phyloP scores from a whole-genome alignment of 2,797 vertebrate species.

The Corythornis leucogaster region DNA sequence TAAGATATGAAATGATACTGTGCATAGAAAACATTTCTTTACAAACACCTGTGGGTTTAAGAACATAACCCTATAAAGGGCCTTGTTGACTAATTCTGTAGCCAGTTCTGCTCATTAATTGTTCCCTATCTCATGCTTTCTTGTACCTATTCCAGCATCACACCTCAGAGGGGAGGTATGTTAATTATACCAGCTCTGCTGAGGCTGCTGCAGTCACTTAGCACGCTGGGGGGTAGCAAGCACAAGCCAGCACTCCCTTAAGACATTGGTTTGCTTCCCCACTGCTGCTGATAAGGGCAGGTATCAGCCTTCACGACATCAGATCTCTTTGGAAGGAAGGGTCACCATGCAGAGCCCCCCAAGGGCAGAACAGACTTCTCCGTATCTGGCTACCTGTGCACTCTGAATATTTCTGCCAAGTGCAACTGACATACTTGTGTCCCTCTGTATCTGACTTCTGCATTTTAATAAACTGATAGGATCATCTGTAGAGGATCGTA shows the following conservation, averaged over 20 bases:
- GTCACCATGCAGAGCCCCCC: not conserved
- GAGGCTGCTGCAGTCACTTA: not conserved
- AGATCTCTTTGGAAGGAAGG: not conserved
- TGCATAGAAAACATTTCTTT: not conserved
- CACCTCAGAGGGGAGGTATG: not conserved
- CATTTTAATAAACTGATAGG: constrained; percentile 5
- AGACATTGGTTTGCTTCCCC: not conserved
- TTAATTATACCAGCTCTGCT: constrained; percentile 4
- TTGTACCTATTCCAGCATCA: not conserved
- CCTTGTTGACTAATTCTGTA: not conserved
- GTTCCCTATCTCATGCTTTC: not conserved
- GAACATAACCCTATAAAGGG: not conserved
- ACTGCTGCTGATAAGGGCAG: not conserved
- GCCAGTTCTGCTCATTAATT: not conserved
- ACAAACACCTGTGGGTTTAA: not conserved
- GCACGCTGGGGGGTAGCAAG: not conserved
- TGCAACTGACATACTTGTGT: not conserved
- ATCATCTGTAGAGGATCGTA: not conserved
- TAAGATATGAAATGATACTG: constrained; percentile 13
- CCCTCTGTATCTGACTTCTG: not conserved
- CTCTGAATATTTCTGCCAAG: not conserved
- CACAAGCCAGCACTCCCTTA: not conserved
- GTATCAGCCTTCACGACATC: not conserved
- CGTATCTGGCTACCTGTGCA: not conserved
- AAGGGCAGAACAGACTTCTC: not conserved